Conservation (phyloP, 1,140 invertebrate genomes). For the Lepidurus arcticus region DNA sequence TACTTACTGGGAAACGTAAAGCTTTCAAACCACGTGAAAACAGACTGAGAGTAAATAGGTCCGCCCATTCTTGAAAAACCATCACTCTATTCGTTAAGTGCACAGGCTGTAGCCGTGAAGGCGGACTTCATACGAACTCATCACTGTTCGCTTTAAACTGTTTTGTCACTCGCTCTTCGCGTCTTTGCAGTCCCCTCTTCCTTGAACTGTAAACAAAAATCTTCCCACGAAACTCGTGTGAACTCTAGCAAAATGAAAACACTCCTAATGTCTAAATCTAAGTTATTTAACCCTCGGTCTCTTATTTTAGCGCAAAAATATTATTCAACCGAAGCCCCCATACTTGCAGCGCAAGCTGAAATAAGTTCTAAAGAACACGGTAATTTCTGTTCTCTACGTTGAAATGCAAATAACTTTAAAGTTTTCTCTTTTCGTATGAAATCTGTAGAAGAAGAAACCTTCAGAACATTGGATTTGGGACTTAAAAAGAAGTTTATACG, state of each 20-base stretch:
- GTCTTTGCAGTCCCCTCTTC: too few relatives aligned
- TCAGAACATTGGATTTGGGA: not conserved
- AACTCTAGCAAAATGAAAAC: not conserved
- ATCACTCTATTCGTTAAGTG: too few relatives aligned
- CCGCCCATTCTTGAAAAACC: too few relatives aligned
- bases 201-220: not conserved
- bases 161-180: too few relatives aligned
- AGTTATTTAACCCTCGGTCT: not conserved
- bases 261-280: not conserved
- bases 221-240: not conserved
- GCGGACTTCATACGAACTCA: too few relatives aligned
- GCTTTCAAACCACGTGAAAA: too few relatives aligned
- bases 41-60: too few relatives aligned
- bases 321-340: not conserved
- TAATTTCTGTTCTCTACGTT: not conserved
- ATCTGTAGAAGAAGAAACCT: not conserved
- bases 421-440: not conserved
- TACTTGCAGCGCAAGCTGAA: not conserved
- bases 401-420: not conserved
- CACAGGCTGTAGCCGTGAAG: too few relatives aligned
- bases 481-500: not conserved
- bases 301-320: not conserved
- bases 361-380: not conserved
- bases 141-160: too few relatives aligned
- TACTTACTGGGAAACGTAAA: too few relatives aligned